Evolutionary conservation across 2,797 vertebrate genomes (phyloP).

Genomic region (Cossypha polioptera): DNA sequence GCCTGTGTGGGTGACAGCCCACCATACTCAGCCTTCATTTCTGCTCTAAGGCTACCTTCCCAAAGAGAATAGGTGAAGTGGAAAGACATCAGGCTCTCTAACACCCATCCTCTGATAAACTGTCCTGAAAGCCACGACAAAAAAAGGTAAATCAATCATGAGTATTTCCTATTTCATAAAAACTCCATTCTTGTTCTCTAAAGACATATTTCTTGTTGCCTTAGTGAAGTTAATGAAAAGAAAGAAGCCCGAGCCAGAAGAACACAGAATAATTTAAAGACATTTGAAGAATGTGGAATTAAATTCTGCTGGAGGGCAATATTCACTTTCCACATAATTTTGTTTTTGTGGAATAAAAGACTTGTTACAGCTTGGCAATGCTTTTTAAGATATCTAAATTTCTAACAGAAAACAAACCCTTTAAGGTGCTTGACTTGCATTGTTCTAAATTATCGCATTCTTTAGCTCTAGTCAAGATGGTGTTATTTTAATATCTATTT

Average conservation of each 20-base stretch:
- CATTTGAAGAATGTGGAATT: not conserved
- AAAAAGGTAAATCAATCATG: not conserved
- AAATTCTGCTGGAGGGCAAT: not conserved
- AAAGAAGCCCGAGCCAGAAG: not conserved
- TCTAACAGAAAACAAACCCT: conserved; percentile 10
- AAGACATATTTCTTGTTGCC: not conserved
- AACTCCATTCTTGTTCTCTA: not conserved
- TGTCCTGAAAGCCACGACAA: not conserved
- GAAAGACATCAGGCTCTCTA: not conserved
- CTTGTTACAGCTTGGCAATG: conserved; percentile 12
- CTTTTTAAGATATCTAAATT: conserved; percentile 10
- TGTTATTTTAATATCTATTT: conserved; percentile 6
- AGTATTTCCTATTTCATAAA: not conserved
- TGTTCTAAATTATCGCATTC: not conserved
- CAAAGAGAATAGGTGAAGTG: not conserved
- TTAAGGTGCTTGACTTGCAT: not conserved
- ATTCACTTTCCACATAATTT: not conserved
- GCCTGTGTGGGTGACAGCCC: not conserved
- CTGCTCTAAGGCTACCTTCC: not conserved
- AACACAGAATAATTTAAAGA: conserved; percentile 1
- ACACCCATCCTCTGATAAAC: not conserved
- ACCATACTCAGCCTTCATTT: not conserved
- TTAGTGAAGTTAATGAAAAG: not conserved
- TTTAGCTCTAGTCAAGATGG: not conserved
- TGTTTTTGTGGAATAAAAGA: conserved; percentile 5